Base-by-base conservation (phyloP, 2,113 vertebrate genomes). In the Sapayoa aenigma region DNA sequence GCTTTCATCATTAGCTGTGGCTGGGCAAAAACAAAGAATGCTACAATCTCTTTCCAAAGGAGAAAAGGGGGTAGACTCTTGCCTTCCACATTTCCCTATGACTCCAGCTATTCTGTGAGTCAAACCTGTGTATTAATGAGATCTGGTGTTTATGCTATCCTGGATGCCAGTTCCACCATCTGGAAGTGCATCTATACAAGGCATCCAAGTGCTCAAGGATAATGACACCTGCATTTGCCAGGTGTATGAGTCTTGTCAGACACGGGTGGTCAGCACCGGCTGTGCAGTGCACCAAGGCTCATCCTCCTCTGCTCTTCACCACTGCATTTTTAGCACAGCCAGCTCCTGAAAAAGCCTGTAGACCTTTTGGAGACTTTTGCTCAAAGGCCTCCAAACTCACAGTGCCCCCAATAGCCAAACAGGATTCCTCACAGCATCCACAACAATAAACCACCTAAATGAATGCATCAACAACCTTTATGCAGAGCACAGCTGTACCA, bases 231-330 rank as follows among this genome's bases (percentile, higher is more conserved):
- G 30, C 16, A 6, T n/a, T 44, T 59, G 55, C 69, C 77, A 84
- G 37, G 46, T 25, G 9, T n/a, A 21, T 1, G 17, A 42, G 39
- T 24, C 60, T 71, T 31, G 27, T 23, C 33, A 16, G 18, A 47
- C 49, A n/a, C 0, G 0, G 17, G 23, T 10, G 7, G 28, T 60
- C 62, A 30, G 11, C 0, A 12, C 35, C 5, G 5, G 37, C 75
- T 31, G 52, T 18, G 75, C 6, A 2, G 24, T 11, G 58, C 58
- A 73, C 72, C 55, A 30, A 56, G 27, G n/a, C 5, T 35, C 60
- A 74, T 30, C 42, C 55, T 78, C n/a, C 77, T 74, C 73, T 60
- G 77, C 66, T 75, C 78, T 37, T 52, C 46, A 39, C 15, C 73
- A 49, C 8, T 56, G 52, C 19, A 7, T 39, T 77, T 80, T 53